Base-by-base conservation (phyloP, 2,888 invertebrate species). In the Drosophila lacicola region DNA sequence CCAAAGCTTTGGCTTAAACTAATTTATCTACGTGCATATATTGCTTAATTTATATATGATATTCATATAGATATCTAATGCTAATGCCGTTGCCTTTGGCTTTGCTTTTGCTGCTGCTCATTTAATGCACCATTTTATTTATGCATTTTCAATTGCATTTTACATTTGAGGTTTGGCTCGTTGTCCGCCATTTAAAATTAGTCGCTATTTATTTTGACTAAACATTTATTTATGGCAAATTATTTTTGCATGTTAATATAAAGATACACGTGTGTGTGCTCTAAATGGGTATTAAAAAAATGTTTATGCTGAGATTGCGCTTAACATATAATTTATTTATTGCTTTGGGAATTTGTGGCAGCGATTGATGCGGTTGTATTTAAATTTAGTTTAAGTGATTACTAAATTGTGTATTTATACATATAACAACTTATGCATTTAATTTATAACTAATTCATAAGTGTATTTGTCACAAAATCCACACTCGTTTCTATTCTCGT, bases 141-240 rank as follows among this genome's bases (percentile, higher is more conserved):
- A 82, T 79, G 68, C 55, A 78, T 74, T 78, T 79, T 70, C 64
- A 51, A 75, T 75, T 71, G 63, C 61, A 71, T 72, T 78, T 72
- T 64, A 57, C 47, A 55, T 68, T 68, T 68, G 68, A 56, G 76
- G 67, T 68, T 64, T 61, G 17, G 21, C 68, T 54, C 50, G 34
- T 60, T 73, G 57, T 25, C 17, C 44, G 50, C 66, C 49, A 70
- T 72, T 77, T 57, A 65, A 76, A 68, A 76, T 71, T 71, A 76
- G 80, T 80, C 47, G 47, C 56, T 55, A 37, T 46, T 66, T 50
- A 76, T 42, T 61, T 70, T 42, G 56, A 44, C 64, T 66, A 67
- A 69, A 62, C 70, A 78, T 78, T 78, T 68, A 68, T 73, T 73
- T 68, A 72, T 80, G 56, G 54, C 60, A 60, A 74, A 74, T 69